Base-by-base conservation (phyloP, 2,113 vertebrate species). In the Oreochromis spilurus region DNA sequence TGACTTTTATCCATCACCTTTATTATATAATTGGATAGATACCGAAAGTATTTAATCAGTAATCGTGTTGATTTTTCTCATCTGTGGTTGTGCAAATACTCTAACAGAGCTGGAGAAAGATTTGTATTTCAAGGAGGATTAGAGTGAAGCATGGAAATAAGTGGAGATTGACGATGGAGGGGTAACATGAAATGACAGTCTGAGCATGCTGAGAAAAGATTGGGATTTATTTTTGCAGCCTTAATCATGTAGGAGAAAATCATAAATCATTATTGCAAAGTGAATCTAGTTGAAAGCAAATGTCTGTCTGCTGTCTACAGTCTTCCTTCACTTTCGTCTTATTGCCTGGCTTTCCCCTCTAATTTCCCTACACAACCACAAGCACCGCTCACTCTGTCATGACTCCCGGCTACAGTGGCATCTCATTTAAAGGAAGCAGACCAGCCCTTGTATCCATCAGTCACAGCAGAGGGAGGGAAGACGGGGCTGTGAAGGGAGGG, bases 361-460 rank as follows among this genome's bases (percentile, higher is more conserved):
- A 92, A 90, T 94, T 92, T 93, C 87, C 82, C 85, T 81, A 79
- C 91, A 67, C 72, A 78, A 91, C 92, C 93, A 83, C 90, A 92
- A 80, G 77, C 78, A 16, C 85, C 38, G 84, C 86, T 88, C 26
- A 19, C 82, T 93, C 86, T 89, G 86, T 92, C 88, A 86, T 89
- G 87, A 88, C 89, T 92, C 90, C 88, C 84, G 55, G 86, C 83
- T 85, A 89, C 90, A 85, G 72, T 87, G 92, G 93, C 92, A 92
- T 94, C 91, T 94, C 87, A 87, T 93, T 93, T 88, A 85, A 89
- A 92, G 91, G 87, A 93, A 79, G 91, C 81, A 87, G 93, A 82
- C 87, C 55, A 43, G 53, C 87, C 90, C 89, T 38, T 62, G 88
- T 89, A 92, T 89, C 93, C 88, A 91, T 92, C 88, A 91, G 92